Conservation (phyloP, 2,888 invertebrate species). For the Tachina fera region DNA sequence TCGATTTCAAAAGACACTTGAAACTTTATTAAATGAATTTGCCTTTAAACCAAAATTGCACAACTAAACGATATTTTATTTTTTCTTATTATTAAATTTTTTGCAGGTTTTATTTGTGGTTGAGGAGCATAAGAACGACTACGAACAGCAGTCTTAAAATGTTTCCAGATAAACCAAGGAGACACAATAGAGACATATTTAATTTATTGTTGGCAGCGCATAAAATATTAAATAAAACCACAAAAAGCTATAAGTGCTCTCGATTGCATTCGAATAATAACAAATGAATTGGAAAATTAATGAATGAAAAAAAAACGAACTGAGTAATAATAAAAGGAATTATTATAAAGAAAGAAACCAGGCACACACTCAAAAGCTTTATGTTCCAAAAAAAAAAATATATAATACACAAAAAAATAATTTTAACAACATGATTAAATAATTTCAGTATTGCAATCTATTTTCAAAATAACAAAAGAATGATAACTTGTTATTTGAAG, state of each 20-base stretch:
- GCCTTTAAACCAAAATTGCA: neutral
- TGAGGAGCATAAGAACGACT: neutral
- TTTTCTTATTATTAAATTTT: neutral
- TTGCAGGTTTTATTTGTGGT: constrained; percentile 34
- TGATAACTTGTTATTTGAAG: too few species aligned
- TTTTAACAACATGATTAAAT: constrained; percentile 1
- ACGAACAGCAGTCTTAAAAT: constrained; percentile 26
- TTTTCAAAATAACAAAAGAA: neutral
- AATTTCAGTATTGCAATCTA: neutral
- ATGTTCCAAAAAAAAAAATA: neutral
- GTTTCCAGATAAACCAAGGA: constrained; percentile 47
- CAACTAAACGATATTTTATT: neutral
- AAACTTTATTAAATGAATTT: constrained; percentile 66
- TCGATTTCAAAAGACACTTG: constrained; percentile 62
- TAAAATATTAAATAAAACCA: constrained; percentile 41
- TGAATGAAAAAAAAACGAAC: constrained; percentile 20
- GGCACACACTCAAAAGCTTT: neutral
- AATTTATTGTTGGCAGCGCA: constrained; percentile 64
- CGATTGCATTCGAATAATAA: constrained; percentile 35
- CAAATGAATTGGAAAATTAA: constrained; percentile 58
- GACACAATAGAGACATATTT: constrained; percentile 65
- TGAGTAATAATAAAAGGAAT: neutral
- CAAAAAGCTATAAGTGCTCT: constrained; percentile 47
- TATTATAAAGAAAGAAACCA: neutral
- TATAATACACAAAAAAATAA: too few species aligned